Evolutionary conservation across 1,140 invertebrate genomes (phyloP), one percentile per base, ranked within the genome.

Genomic region (Neodiprion pinetum): DNA sequence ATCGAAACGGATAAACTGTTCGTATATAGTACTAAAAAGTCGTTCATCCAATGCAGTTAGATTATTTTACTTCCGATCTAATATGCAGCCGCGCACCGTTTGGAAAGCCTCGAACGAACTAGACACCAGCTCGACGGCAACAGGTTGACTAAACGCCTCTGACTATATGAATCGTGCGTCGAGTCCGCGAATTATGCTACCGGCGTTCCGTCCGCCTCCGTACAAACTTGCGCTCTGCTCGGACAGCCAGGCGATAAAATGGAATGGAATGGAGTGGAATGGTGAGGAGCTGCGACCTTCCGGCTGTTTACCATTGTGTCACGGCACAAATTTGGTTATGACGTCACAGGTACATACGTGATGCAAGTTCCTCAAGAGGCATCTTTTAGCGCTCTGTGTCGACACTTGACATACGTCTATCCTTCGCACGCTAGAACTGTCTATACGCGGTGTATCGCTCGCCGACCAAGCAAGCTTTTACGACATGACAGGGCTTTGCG

Each of bases 271-370:
- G 28, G 21, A 28, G 48, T 28, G 67, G 48, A 75, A 48, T 14
- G n/a, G 17, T 68, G 74, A 74, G 67, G 74, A 74, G 67, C 74
- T 71, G 67, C 72, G 75, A 75, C 74, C 76, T 67, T 72, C 21
- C 70, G 70, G 70, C 67, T 65, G 65, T 61, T 61, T 78, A 76
- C 75, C 9, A 79, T 84, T 84, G 74, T 80, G 81, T 85, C 83
- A 84, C 77, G 76, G 68, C 65, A 77, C 78, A 74, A 75, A 79
- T 83, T 84, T 77, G 77, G 81, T 80, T 80, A 77, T 85, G 81
- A 83, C 80, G 80, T 73, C n/a, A 49, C 40, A 48, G 72, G 61
- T 40, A 40, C 28, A 40, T 40, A 67, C 21, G 49, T 67, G 53
- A 75, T 28, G 75, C 21, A 49, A 78, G 72, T 67, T 10, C n/a